A percentile compares a stretch with the other conserved stretches of the same genome.
phyloP scores from a whole-genome alignment of 1,140 invertebrate genomes.

The Chymomyza costata region DNA sequence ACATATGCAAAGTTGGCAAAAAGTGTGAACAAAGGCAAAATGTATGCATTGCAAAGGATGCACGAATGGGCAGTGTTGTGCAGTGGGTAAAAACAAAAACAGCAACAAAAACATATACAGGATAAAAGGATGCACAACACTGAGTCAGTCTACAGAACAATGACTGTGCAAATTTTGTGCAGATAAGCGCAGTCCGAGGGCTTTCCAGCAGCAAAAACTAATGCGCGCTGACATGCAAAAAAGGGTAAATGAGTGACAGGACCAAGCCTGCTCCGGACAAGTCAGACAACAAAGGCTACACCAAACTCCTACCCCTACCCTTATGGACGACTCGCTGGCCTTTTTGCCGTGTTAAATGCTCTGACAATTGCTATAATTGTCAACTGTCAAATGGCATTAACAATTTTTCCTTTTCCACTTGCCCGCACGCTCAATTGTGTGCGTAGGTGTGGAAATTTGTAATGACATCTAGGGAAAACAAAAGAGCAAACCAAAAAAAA shows the following conservation, averaged over 20 bases:
- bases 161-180: conserved; percentile 70
- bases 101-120: conserved; percentile 24
- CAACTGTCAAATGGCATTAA: conserved; percentile 73
- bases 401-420: conserved; percentile 60
- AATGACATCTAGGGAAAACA: conserved; percentile 17
- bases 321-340: too few relatives aligned
- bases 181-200: conserved; percentile 66
- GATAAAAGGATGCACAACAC: conserved; percentile 33
- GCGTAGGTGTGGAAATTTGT: conserved; percentile 65
- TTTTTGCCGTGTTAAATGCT: conserved; percentile 67
- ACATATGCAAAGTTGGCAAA: conserved; percentile 71
- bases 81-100: too few relatives aligned
- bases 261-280: conserved; percentile 12
- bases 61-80: conserved; percentile 2
- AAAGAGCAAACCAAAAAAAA: neutral
- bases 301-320: too few relatives aligned
- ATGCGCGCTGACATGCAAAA: conserved; percentile 70
- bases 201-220: conserved; percentile 51
- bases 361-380: conserved; percentile 73
- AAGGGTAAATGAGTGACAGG: conserved; percentile 69
- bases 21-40: conserved; percentile 40
- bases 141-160: conserved; percentile 24
- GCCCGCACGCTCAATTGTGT: conserved; percentile 58
- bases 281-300: conserved; percentile 32
- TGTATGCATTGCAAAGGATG: conserved; percentile 10